These are phyloP conservation scores for Lycocerus yunnanus DNA, from an alignment of 2,888 invertebrate genomes.

Conservation along the genomic window DNA sequence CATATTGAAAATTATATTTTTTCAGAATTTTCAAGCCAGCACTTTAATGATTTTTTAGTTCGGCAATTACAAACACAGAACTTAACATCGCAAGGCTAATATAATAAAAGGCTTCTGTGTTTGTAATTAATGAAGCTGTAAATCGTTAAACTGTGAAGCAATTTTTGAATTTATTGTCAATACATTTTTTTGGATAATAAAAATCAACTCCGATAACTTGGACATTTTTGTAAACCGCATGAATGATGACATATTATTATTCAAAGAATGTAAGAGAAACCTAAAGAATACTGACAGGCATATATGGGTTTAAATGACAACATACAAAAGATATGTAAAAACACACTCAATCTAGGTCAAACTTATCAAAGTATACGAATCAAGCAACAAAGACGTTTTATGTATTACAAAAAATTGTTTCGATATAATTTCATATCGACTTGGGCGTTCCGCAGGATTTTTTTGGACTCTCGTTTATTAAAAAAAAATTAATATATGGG, in stretches of 20 bases:
- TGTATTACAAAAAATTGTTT: background rate
- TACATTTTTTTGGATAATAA: background rate
- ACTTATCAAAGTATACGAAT: conserved; percentile 1
- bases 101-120: background rate
- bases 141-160: background rate
- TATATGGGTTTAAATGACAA: conserved; percentile 3
- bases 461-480: no score
- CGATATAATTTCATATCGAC: background rate
- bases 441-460: background rate
- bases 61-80: background rate
- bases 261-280: conserved; percentile 1
- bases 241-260: conserved; percentile 1
- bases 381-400: background rate
- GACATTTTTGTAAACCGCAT: conserved; percentile 1
- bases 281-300: conserved; percentile 3
- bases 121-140: background rate
- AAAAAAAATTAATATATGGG: no score
- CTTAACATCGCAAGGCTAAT: background rate
- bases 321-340: conserved; percentile 5
- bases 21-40: background rate
- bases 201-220: background rate
- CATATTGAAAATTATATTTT: background rate
- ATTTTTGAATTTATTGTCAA: background rate
- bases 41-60: background rate
- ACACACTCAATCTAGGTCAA: conserved; percentile 4